Evolutionary conservation across 2,797 vertebrate species (phyloP), one percentile per base, ranked within the genome.

Genomic region (Furcifer pardalis): DNA sequence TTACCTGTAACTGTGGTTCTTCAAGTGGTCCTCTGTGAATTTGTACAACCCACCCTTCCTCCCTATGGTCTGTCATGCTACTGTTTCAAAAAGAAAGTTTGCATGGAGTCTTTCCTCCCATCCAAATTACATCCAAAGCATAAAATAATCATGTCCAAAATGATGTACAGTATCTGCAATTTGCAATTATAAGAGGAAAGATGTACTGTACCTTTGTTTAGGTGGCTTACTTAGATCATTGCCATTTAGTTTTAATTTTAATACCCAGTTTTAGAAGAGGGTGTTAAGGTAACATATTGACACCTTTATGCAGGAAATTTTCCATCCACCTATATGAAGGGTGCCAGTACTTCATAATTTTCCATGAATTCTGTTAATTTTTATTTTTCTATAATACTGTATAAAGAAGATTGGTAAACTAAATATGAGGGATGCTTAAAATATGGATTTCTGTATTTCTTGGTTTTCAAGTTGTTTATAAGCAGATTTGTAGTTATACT

Each of bases 401-500:
- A n/a, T n/a, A 10, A 46, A 56, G 13, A 21, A 56, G 21, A 56
- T 15, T 15, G 52, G 52, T 75, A 35, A 5, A 52, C n/a, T n/a
- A 76, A 56, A 76, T 49, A 76, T 56, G 52, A 0, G 15, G 60
- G 35, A 13, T 37, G 37, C 42, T 17, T 62, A 21, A 25, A 82
- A 79, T 23, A 79, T 75, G 27, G 1, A 44, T 49, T 32, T 66
- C 37, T 59, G 17, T 74, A 85, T 83, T 79, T 89, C 25, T 25
- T 89, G 15, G 49, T 89, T 83, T 72, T 87, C 37, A 72, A 12
- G 46, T 35, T 56, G 71, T n/a, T 75, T 79, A 7, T 32, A 0
- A 91, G 52, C 7, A 75, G 87, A 85, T n/a, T 86, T 74, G 83
- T 87, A 87, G 84, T 0, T 13, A 0, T 85, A 74, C 86, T 85